Conservation (phyloP, 2,797 vertebrate genomes). For the Coregonus ussuriensis region DNA sequence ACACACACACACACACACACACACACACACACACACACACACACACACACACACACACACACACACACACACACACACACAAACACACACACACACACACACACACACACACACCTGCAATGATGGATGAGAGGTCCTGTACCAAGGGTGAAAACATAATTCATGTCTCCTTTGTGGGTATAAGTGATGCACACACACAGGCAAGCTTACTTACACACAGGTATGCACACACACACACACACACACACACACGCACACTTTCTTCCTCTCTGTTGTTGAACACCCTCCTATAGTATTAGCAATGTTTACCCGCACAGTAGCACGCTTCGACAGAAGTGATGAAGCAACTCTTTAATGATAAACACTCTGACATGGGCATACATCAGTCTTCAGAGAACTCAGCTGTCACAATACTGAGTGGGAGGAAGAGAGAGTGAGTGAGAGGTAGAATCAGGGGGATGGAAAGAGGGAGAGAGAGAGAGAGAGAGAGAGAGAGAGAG, state of each 20-base stretch:
- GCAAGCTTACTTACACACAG: conserved; percentile 14
- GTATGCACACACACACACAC: conserved; percentile 34
- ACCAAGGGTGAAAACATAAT: conserved; percentile 62
- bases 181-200: conserved; percentile 36
- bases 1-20: no score
- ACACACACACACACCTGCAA: not conserved
- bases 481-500: no score
- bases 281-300: conserved; percentile 61
- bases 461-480: conserved; percentile 27
- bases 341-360: conserved; percentile 63
- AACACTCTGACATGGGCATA: conserved; percentile 58
- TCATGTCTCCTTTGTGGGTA: conserved; percentile 59
- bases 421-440: not conserved
- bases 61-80: no score
- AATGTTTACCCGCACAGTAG: conserved; percentile 50
- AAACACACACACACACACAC: conserved; percentile 26
- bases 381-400: conserved; percentile 51
- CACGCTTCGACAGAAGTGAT: conserved; percentile 43
- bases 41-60: no score
- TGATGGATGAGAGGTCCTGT: conserved; percentile 63
- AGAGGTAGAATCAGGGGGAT: conserved; percentile 46
- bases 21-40: no score
- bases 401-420: conserved; percentile 23
- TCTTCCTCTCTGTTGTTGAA: conserved; percentile 31
- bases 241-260: conserved; percentile 2